Evolutionary conservation across 2,888 invertebrate species (phyloP).

Genomic region (Drosophila ustulata): DNA sequence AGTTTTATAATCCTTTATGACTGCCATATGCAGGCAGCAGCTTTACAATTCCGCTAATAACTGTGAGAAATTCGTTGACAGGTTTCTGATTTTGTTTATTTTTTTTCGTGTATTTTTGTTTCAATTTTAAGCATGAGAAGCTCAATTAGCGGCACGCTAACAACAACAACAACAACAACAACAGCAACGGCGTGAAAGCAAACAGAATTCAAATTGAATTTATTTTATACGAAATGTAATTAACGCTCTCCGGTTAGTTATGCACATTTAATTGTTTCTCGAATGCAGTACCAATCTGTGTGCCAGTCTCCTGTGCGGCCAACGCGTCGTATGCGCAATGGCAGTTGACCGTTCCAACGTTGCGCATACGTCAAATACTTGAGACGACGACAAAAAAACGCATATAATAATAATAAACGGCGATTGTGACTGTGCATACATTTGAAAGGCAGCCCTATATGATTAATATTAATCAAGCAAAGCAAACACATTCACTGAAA

Average conservation of each 20-base stretch:
- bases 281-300: constrained; percentile 31
- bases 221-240: constrained; percentile 52
- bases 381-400: constrained; percentile 11
- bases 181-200: background rate
- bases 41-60: constrained; percentile 26
- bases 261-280: constrained; percentile 64
- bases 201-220: constrained; percentile 42
- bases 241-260: constrained; percentile 44
- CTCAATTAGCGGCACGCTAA: constrained; percentile 64
- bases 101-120: constrained; percentile 12
- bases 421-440: constrained; percentile 29
- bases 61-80: constrained; percentile 46
- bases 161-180: background rate
- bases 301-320: constrained; percentile 7
- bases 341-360: constrained; percentile 46
- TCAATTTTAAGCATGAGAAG: constrained; percentile 12
- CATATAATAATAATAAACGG: constrained; percentile 17
- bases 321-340: constrained; percentile 63
- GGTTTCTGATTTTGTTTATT: constrained; percentile 25
- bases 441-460: constrained; percentile 24
- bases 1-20: constrained; percentile 27
- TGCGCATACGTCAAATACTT: constrained; percentile 21
- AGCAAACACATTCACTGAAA: constrained; percentile 24
- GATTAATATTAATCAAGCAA: constrained; percentile 27
- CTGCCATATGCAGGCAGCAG: background rate